A percentile compares a stretch with the other conserved stretches of the same genome.
Conservation (phyloP, 2,888 invertebrate species). For the Mythimna loreyi region DNA sequence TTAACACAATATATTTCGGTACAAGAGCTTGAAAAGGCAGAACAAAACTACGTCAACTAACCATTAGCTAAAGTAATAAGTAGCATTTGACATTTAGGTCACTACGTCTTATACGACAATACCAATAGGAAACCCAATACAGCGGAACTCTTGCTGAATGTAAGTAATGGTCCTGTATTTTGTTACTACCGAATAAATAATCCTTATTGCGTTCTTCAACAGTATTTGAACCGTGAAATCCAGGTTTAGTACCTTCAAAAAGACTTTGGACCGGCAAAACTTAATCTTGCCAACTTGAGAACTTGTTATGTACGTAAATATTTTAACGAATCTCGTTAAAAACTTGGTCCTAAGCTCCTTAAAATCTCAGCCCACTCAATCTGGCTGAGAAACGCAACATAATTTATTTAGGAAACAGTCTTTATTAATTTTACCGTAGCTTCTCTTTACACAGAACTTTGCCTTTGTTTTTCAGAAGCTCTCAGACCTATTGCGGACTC, state of each 20-base stretch:
- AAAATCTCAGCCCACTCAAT: conserved; percentile 17
- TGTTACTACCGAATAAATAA: conserved; percentile 35
- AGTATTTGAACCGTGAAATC: conserved; percentile 23
- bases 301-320: conserved; percentile 32
- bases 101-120: conserved; percentile 17
- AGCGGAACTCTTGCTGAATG: conserved; percentile 28
- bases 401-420: conserved; percentile 13
- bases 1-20: conserved; percentile 1
- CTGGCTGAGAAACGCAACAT: conserved; percentile 1
- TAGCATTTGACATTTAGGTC: conserved; percentile 24
- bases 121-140: conserved; percentile 43
- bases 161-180: conserved; percentile 26
- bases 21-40: neutral
- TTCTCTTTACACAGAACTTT: conserved; percentile 5
- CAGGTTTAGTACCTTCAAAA: conserved; percentile 7
- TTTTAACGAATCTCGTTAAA: conserved; percentile 45
- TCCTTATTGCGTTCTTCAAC: neutral
- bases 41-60: neutral
- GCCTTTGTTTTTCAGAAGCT: conserved; percentile 9
- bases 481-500: neutral
- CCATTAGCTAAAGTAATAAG: neutral
- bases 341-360: conserved; percentile 29
- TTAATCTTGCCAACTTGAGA: conserved; percentile 14
- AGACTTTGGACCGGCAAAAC: neutral
- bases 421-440: conserved; percentile 6